These are phyloP conservation scores for Polia nebulosa DNA, from an alignment of 2,888 invertebrate genomes.

Conservation along the genomic window DNA sequence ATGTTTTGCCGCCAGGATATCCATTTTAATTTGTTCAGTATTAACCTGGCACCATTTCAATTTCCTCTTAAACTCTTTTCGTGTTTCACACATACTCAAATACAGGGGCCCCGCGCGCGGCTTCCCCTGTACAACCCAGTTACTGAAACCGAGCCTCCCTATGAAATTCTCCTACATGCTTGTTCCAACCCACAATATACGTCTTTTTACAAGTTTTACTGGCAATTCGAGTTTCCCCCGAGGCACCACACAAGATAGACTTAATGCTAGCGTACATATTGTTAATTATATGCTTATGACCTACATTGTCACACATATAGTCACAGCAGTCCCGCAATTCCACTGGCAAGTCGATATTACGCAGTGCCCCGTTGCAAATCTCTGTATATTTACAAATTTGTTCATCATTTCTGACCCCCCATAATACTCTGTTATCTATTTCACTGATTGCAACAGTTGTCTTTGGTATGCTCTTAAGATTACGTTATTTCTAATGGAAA, in stretches of 20 bases:
- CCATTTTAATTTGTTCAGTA: neutral
- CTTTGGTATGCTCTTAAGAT: neutral
- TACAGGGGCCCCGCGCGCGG: neutral
- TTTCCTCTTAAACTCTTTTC: neutral
- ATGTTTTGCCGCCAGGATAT: neutral
- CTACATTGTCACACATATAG: neutral
- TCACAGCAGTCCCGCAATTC: slow-evolving; percentile 1
- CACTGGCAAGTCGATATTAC: slow-evolving; percentile 3
- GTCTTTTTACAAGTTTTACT: neutral
- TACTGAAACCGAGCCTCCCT: neutral
- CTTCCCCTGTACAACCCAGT: neutral
- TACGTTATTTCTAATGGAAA: slow-evolving; percentile 1
- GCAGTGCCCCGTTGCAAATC: neutral
- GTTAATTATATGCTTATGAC: neutral
- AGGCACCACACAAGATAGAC: neutral
- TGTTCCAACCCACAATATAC: neutral
- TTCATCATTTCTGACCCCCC: neutral
- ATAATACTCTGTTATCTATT: neutral
- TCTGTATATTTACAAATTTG: slow-evolving; percentile 8
- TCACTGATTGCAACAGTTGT: neutral
- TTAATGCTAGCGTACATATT: neutral
- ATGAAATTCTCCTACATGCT: neutral
- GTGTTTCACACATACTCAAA: neutral
- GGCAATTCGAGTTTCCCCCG: neutral
- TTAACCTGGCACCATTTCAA: slow-evolving; percentile 3